Evolutionary conservation across 2,888 invertebrate genomes (phyloP).

Genomic region (Scaptomyza reducta): DNA sequence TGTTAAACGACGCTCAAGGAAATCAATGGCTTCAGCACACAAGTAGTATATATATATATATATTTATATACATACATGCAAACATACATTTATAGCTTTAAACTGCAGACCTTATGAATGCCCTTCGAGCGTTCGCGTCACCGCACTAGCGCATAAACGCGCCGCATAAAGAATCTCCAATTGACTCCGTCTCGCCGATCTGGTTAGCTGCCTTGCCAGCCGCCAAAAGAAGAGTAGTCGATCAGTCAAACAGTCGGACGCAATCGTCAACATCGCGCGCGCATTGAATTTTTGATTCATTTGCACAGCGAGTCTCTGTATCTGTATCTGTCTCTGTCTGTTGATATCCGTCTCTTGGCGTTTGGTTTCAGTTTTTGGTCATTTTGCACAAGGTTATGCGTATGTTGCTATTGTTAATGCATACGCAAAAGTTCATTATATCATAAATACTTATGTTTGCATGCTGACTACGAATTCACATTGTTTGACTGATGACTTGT

Average conservation of each 20-base stretch:
- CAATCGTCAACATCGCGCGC: conserved; percentile 56
- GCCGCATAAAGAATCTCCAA: conserved; percentile 74
- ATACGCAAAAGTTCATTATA: conserved; percentile 60
- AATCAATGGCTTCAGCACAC: conserved; percentile 44
- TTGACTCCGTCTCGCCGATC: conserved; percentile 51
- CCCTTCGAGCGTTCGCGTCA: conserved; percentile 57
- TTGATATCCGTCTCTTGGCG: conserved; percentile 12
- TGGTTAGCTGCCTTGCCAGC: conserved; percentile 21
- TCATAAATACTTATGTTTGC: conserved; percentile 54
- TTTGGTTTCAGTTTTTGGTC: conserved; percentile 32
- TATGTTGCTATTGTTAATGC: conserved; percentile 61
- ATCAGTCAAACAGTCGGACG: conserved; percentile 46
- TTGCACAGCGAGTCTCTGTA: conserved; percentile 24
- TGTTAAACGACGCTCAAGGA: conserved; percentile 66
- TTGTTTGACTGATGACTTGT: conserved; percentile 31
- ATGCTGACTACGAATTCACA: conserved; percentile 24
- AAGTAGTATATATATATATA: conserved; percentile 1
- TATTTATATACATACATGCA: neutral
- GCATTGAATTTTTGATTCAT: conserved; percentile 76
- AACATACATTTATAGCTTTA: conserved; percentile 36
- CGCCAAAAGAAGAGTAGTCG: conserved; percentile 5
- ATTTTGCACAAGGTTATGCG: conserved; percentile 76
- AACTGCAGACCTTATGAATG: conserved; percentile 73
- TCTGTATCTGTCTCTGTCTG: conserved; percentile 3
- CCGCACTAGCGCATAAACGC: conserved; percentile 41